Percentiles rank a stretch among this genome's conserved stretches.
phyloP scores from a whole-genome alignment of 1,140 invertebrate genomes.

The Heliconius melpomene region DNA sequence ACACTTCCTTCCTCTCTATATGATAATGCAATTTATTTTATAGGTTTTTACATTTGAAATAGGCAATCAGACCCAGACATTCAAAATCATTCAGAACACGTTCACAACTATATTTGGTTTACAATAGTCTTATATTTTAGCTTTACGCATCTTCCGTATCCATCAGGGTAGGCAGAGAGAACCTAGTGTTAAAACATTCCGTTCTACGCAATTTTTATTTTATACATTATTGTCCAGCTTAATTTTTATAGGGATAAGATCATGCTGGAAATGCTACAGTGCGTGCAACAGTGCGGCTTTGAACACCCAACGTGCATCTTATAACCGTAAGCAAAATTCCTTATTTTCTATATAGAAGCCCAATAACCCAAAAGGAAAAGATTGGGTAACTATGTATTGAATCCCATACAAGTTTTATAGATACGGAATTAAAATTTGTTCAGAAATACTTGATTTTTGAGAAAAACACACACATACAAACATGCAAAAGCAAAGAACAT shows the following conservation, averaged over 20 bases:
- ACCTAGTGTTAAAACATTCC: background rate
- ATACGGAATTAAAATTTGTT: background rate
- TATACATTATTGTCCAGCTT: slow-evolving; percentile 50
- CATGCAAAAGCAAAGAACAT: slow-evolving; percentile 43
- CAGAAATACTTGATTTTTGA: background rate
- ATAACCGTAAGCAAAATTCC: slow-evolving; percentile 35
- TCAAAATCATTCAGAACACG: slow-evolving; percentile 37
- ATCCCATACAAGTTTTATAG: background rate
- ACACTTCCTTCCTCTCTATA: slow-evolving; percentile 37
- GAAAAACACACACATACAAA: slow-evolving; percentile 8
- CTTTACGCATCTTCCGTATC: background rate
- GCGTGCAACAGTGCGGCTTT: slow-evolving; percentile 63
- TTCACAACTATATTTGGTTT: slow-evolving; percentile 38
- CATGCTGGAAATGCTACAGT: slow-evolving; percentile 61
- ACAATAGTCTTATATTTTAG: slow-evolving; percentile 35
- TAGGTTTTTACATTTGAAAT: slow-evolving; percentile 31
- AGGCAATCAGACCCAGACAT: slow-evolving; percentile 26
- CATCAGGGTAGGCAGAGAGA: background rate
- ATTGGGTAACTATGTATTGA: background rate
- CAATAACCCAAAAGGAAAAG: background rate
- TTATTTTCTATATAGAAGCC: slow-evolving; percentile 4
- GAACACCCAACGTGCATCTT: slow-evolving; percentile 44
- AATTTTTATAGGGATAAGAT: slow-evolving; percentile 47
- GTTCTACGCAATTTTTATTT: background rate
- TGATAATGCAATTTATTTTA: slow-evolving; percentile 28